Base-by-base conservation (phyloP, 1,140 invertebrate species). In the Drosophila bocki region DNA sequence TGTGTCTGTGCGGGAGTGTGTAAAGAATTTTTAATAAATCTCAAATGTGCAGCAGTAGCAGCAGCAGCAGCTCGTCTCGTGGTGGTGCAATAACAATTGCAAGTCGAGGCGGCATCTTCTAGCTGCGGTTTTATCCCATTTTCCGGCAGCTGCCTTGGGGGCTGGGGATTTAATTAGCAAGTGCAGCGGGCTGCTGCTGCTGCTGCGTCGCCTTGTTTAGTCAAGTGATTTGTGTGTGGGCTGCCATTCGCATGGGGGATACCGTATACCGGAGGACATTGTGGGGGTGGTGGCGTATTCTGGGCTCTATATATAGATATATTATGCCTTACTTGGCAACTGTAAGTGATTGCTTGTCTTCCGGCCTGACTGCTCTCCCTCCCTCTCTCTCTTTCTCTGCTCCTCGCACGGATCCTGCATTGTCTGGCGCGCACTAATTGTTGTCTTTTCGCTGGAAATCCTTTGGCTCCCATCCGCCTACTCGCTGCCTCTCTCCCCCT, bases 1-100 rank as follows among this genome's bases (percentile, higher is more conserved):
- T 50, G 61, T 65, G 63, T 70, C 48, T 47, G 58, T 69, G 60
- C 74, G 58, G 54, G 67, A 61, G 64, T 85, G 71, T 76, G 71
- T 82, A 91, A 91, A 87, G 87, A 91, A 91, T 91, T 91, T 91
- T 91, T 91, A 91, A 91, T 91, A 91, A 91, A 88, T 91, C 88
- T 91, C 88, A 91, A 91, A 91, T 91, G 88, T 91, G 88, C 88
- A 90, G 79, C 85, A 72, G 59, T 26, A 62, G 64, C 63, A 51
- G 47, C 50, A 51, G 50, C 50, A 17, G 50, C 33, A 8, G 33
- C 53, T 39, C 53, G 35, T 56, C 53, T 62, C 69, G 29, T 51
- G 70, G 70, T 74, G 70, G 68, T 60, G 56, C 74, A 82, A 80
- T 75, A 70, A 64, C 80, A 80, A 85, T 78, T 85, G 82, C 82